Percentiles rank a stretch among this genome's conserved stretches.
These are phyloP conservation scores for Scotopteryx bipunctaria DNA, from an alignment of 2,888 invertebrate species.

Conservation along the genomic window DNA sequence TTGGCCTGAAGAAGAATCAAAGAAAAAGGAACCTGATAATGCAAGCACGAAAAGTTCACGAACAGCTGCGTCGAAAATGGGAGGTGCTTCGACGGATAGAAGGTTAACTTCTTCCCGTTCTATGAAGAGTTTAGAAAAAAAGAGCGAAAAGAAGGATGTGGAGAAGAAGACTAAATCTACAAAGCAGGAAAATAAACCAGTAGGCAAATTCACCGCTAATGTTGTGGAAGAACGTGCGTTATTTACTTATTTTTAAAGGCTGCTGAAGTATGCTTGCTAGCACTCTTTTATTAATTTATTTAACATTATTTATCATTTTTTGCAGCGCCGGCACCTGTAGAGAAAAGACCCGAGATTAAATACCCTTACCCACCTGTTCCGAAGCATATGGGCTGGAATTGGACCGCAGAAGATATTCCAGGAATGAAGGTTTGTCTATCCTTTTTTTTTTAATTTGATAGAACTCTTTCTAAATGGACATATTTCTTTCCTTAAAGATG, in stretches of 20 bases:
- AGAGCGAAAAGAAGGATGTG: conserved; percentile 43
- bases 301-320: too few species aligned
- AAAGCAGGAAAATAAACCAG: conserved; percentile 47
- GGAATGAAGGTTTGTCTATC: conserved; percentile 60
- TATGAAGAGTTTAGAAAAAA: conserved; percentile 46
- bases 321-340: conserved; percentile 45
- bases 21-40: conserved; percentile 41
- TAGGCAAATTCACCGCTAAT: conserved; percentile 61
- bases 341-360: conserved; percentile 50
- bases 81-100: conserved; percentile 27
- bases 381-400: conserved; percentile 76
- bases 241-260: conserved; percentile 21
- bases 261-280: too few species aligned
- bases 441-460: neutral
- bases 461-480: too few species aligned
- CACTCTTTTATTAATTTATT: too few species aligned
- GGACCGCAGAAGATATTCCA: conserved; percentile 73
- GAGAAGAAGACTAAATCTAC: conserved; percentile 11
- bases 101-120: conserved; percentile 39
- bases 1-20: conserved; percentile 59
- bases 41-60: conserved; percentile 53
- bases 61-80: conserved; percentile 26
- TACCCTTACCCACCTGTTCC: conserved; percentile 70
- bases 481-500: too few species aligned
- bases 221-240: conserved; percentile 50